Conservation (phyloP, 1,140 invertebrate species). For the Chelonus insularis region DNA sequence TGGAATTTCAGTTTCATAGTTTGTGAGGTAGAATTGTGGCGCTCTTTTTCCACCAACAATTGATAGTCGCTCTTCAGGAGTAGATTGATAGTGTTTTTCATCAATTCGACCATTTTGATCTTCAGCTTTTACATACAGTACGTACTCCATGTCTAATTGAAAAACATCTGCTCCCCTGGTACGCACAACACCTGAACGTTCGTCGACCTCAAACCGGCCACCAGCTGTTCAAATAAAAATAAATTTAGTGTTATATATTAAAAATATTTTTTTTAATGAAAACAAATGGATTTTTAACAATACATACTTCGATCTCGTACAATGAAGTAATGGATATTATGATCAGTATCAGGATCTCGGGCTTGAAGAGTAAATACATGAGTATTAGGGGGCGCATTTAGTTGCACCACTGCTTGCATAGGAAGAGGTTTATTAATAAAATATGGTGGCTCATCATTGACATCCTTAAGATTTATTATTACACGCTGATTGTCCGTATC, state of each 20-base stretch:
- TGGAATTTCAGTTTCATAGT: conserved; percentile 91
- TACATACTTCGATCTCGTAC: conserved; percentile 78
- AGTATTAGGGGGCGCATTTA: conserved; percentile 91
- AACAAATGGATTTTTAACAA: conserved; percentile 13
- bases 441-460: conserved; percentile 94
- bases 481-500: conserved; percentile 93
- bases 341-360: conserved; percentile 91
- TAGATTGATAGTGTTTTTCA: conserved; percentile 86
- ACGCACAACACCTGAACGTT: conserved; percentile 89
- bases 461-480: conserved; percentile 92
- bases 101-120: conserved; percentile 91
- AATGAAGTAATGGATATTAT: conserved; percentile 95
- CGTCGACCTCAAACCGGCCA: conserved; percentile 85
- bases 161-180: conserved; percentile 89
- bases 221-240: conserved; percentile 63
- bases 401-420: conserved; percentile 94
- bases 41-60: conserved; percentile 92
- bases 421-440: conserved; percentile 93
- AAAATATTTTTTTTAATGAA: not conserved
- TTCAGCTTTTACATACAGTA: conserved; percentile 93
- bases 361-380: conserved; percentile 95
- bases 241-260: not conserved
- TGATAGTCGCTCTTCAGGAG: conserved; percentile 85
- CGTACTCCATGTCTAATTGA: conserved; percentile 94
- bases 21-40: conserved; percentile 91